Conservation (phyloP, 2,797 vertebrate species). For the Myotis daubentonii region DNA sequence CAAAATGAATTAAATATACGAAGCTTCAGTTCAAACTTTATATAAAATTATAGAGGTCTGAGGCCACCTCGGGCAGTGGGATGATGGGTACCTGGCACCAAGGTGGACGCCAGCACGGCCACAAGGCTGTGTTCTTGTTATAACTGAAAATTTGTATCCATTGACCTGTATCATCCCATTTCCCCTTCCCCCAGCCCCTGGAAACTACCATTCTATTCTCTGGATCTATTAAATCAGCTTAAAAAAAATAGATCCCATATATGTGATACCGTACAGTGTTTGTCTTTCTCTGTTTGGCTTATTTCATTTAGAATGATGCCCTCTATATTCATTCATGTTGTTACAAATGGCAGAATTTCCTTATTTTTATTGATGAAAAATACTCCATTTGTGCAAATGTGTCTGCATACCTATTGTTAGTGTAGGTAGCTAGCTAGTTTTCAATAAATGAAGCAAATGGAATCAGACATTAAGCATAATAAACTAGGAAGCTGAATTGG, state of each 20-base stretch:
- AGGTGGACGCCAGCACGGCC: background rate
- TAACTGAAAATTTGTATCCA: background rate
- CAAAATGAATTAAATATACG: slow-evolving; percentile 98
- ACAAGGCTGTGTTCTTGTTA: background rate
- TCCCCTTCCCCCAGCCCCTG: background rate
- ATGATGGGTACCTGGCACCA: background rate
- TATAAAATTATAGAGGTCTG: slow-evolving; percentile 89
- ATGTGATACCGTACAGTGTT: background rate
- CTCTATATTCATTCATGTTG: background rate
- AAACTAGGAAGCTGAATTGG: background rate
- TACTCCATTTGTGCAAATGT: background rate
- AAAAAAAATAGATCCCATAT: background rate
- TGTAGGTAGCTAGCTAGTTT: background rate
- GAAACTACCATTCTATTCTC: background rate
- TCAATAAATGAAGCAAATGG: background rate
- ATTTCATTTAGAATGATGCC: background rate
- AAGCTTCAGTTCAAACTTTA: slow-evolving; percentile 90
- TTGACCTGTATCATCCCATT: background rate
- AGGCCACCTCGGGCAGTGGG: background rate
- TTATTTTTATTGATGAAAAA: background rate
- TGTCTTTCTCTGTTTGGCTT: slow-evolving; percentile 2
- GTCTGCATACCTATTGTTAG: background rate
- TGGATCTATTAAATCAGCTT: background rate
- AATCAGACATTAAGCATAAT: background rate
- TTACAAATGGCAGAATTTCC: background rate